Conservation (phyloP, 2,797 vertebrate genomes). For the Pangasius larnaudii region DNA sequence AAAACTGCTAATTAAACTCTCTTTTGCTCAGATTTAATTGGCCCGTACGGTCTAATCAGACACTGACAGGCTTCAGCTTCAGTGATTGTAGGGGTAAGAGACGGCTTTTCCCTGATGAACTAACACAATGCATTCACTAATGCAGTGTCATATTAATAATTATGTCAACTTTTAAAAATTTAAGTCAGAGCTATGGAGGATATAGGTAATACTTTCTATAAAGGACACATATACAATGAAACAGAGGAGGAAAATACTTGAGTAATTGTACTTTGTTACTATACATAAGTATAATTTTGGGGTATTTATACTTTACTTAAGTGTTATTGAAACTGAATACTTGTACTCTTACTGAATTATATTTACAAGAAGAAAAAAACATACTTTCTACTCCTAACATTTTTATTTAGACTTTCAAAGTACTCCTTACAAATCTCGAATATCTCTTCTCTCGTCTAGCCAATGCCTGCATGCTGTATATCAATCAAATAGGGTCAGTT, state of each 20-base stretch:
- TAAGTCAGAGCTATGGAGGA: not conserved
- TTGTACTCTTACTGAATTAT: no score
- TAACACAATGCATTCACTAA: conserved; percentile 2
- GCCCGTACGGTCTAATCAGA: conserved; percentile 35
- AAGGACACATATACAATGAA: not conserved
- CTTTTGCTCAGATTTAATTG: conserved; percentile 45
- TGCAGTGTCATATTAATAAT: not conserved
- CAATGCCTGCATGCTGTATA: no score
- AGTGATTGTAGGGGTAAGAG: not conserved
- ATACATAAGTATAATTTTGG: not conserved
- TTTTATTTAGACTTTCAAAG: not conserved
- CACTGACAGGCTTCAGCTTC: conserved; percentile 19
- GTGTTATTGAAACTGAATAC: no score
- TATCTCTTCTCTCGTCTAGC: no score
- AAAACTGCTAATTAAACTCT: conserved; percentile 75
- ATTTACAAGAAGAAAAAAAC: no score
- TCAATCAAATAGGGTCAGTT: no score
- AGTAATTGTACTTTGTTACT: not conserved
- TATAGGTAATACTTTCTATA: not conserved
- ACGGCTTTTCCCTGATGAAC: not conserved
- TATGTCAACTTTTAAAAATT: not conserved
- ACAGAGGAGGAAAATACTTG: not conserved
- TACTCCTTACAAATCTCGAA: not conserved
- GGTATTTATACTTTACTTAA: not conserved
- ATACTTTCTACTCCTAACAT: not conserved